Percentiles rank a stretch among this genome's conserved stretches.
Conservation (phyloP, 2,113 vertebrate genomes). For the Plotosus lineatus region DNA sequence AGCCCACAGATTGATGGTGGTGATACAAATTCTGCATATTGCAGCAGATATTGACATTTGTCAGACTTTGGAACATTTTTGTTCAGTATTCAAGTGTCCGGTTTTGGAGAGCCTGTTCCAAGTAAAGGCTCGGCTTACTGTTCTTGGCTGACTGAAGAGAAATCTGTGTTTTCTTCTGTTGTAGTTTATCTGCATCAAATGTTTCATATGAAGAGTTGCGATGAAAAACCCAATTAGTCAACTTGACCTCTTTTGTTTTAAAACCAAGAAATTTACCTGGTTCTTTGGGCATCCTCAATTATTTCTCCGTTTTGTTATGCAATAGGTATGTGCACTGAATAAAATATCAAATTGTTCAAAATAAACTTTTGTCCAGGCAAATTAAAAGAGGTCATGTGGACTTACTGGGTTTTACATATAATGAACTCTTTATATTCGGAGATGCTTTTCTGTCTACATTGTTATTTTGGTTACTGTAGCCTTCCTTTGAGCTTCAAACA, state of each 20-base stretch:
- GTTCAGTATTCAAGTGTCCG: background rate
- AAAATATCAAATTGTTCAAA: too few species aligned
- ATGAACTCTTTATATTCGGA: too few species aligned
- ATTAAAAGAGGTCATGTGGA: too few species aligned
- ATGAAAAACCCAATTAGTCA: too few species aligned
- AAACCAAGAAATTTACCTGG: too few species aligned
- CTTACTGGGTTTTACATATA: too few species aligned
- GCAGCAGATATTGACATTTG: background rate
- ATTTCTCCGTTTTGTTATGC: too few species aligned
- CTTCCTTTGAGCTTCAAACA: background rate
- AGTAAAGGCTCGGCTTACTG: background rate
- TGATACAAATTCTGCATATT: background rate
- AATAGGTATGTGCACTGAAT: too few species aligned
- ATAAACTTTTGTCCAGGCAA: too few species aligned
- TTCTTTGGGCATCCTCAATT: too few species aligned
- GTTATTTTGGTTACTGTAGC: background rate
- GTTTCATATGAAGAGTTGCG: too few species aligned
- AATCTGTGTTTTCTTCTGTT: background rate
- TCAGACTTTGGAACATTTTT: background rate
- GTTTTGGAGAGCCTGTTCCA: background rate
- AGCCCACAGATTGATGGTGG: background rate
- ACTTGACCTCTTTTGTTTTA: too few species aligned
- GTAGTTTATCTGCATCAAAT: background rate
- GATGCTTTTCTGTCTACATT: background rate
- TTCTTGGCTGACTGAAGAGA: background rate